A percentile compares a stretch with the other conserved stretches of the same genome.
phyloP scores from a whole-genome alignment of 2,888 invertebrate genomes.

The Limnephilus lunatus region DNA sequence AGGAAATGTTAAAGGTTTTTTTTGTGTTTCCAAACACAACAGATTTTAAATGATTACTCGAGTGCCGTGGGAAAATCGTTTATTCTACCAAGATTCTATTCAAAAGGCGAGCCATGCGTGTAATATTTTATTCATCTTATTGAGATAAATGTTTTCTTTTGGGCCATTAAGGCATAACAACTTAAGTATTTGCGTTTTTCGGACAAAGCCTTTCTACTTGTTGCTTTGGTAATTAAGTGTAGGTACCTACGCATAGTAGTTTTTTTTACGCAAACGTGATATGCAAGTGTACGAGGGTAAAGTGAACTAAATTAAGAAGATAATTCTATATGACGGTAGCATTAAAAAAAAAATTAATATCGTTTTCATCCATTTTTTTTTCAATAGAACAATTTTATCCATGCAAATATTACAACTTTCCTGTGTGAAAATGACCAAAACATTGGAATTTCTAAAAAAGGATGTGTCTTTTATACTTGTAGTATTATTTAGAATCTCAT shows the following conservation, averaged over 20 bases:
- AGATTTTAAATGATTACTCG: neutral
- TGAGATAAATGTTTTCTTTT: neutral
- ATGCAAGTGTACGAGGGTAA: no score
- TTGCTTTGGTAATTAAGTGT: neutral
- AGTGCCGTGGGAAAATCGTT: constrained; percentile 31
- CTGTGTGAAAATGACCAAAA: no score
- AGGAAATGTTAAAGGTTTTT: neutral
- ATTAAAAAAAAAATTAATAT: no score
- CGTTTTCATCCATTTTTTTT: no score
- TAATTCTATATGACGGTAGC: no score
- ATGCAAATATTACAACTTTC: no score
- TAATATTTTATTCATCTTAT: neutral
- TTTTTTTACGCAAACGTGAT: neutral
- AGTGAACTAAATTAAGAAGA: no score
- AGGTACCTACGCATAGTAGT: neutral
- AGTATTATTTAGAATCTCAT: no score
- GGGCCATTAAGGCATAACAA: neutral
- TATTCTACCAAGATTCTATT: constrained; percentile 13
- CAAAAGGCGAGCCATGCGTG: constrained; percentile 13
- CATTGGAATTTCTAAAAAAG: no score
- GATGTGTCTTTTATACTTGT: no score
- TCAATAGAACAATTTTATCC: no score
- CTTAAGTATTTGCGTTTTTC: neutral
- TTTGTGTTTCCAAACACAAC: neutral
- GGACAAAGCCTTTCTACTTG: neutral